A percentile compares a stretch with the other conserved stretches of the same genome.
phyloP scores from a whole-genome alignment of 2,888 invertebrate genomes.

The Adineta ricciae region DNA sequence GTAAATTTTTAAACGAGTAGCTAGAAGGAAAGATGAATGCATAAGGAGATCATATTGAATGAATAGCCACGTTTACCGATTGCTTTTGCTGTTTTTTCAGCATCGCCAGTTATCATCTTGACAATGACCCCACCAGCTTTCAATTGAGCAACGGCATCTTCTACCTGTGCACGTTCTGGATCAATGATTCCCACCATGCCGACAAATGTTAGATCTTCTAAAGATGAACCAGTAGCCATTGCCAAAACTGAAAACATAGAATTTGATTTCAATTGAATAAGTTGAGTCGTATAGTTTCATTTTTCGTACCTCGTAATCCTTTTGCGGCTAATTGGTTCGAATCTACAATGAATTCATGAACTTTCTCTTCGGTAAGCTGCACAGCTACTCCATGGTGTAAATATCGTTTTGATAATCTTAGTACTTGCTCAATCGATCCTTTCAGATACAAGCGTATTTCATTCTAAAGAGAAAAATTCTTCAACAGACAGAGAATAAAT shows the following conservation, averaged over 20 bases:
- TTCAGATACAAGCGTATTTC: constrained; percentile 63
- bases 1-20: constrained; percentile 65
- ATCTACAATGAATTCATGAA: constrained; percentile 40
- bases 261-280: not conserved
- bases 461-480: constrained; percentile 23
- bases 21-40: constrained; percentile 52
- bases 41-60: not conserved
- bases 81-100: constrained; percentile 83
- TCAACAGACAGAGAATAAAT: not conserved
- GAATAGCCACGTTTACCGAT: constrained; percentile 60
- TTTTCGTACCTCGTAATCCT: constrained; percentile 61
- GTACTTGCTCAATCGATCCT: constrained; percentile 80
- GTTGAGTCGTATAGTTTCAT: no score
- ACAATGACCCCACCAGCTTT: constrained; percentile 74
- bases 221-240: constrained; percentile 70
- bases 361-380: constrained; percentile 55
- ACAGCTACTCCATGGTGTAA: constrained; percentile 66
- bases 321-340: constrained; percentile 72
- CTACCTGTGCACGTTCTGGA: constrained; percentile 78
- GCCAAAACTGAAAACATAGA: constrained; percentile 62
- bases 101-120: constrained; percentile 94
- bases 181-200: constrained; percentile 92
- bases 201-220: constrained; percentile 71
- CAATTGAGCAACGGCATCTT: constrained; percentile 72
- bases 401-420: constrained; percentile 64